phyloP scores from a whole-genome alignment of 2,113 vertebrate genomes.

The Dasyprocta punctata region DNA sequence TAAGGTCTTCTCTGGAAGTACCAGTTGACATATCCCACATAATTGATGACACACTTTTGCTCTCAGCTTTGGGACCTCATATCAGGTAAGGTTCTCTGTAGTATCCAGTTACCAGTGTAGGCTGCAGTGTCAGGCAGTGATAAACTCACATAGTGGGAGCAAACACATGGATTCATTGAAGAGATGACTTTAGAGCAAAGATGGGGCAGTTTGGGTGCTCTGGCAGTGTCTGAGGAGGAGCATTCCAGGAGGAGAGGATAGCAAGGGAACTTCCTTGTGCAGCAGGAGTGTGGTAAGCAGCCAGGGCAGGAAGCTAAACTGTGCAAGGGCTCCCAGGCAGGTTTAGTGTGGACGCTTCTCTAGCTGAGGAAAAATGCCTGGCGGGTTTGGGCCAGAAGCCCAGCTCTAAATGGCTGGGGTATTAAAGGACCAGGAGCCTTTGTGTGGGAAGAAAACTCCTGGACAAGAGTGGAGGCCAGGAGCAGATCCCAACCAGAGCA shows the following conservation, averaged over 20 bases:
- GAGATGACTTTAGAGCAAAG: background rate
- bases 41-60: background rate
- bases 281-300: background rate
- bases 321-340: fast-evolving
- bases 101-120: background rate
- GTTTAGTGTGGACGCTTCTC: background rate
- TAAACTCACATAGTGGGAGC: background rate
- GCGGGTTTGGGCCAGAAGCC: background rate
- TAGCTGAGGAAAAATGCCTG: background rate
- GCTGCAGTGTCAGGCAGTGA: background rate
- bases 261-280: background rate
- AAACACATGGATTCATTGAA: background rate
- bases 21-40: background rate
- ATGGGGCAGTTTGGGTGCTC: background rate
- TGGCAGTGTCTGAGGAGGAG: background rate
- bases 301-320: background rate
- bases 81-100: background rate
- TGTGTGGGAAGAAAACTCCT: background rate
- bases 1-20: background rate
- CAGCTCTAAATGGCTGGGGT: too few species aligned
- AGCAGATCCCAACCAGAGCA: too few species aligned
- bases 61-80: background rate
- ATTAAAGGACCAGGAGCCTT: background rate
- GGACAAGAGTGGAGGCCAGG: fast-evolving
- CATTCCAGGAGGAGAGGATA: background rate